Evolutionary conservation across 2,888 invertebrate species (phyloP).

Genomic region (Ochropleura leucogaster): DNA sequence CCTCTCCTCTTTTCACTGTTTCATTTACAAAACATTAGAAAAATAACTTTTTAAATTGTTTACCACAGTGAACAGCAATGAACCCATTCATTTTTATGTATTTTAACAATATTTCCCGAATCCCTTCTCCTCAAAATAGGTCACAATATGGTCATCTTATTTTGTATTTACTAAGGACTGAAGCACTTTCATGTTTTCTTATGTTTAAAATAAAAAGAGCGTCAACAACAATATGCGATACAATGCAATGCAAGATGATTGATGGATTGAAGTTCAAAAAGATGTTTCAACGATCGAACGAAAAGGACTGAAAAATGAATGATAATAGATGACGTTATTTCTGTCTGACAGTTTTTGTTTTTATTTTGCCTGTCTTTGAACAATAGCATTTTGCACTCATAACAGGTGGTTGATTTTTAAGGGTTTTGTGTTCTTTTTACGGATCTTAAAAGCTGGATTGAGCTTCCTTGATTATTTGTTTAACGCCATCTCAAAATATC

Average conservation of each 20-base stretch:
- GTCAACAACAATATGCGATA: conserved; percentile 18
- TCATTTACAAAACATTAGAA: not conserved
- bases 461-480: too few species aligned
- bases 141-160: conserved; percentile 14
- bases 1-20: not conserved
- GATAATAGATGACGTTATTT: conserved; percentile 13
- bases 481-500: too few species aligned
- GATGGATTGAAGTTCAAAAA: conserved; percentile 27
- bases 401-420: too few species aligned
- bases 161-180: not conserved
- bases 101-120: conserved; percentile 11
- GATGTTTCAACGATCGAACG: conserved; percentile 9
- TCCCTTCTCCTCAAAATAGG: conserved; percentile 1
- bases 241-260: conserved; percentile 16
- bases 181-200: not conserved
- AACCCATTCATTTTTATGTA: conserved; percentile 89
- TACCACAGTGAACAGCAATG: conserved; percentile 95
- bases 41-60: conserved; percentile 58
- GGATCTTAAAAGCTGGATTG: too few species aligned
- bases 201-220: not conserved
- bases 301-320: conserved; percentile 26
- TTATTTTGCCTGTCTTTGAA: not conserved
- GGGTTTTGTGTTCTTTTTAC: too few species aligned
- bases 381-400: not conserved
- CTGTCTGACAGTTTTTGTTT: conserved; percentile 8